Conservation (phyloP, 1,140 invertebrate species). For the Papilio aristodemus region DNA sequence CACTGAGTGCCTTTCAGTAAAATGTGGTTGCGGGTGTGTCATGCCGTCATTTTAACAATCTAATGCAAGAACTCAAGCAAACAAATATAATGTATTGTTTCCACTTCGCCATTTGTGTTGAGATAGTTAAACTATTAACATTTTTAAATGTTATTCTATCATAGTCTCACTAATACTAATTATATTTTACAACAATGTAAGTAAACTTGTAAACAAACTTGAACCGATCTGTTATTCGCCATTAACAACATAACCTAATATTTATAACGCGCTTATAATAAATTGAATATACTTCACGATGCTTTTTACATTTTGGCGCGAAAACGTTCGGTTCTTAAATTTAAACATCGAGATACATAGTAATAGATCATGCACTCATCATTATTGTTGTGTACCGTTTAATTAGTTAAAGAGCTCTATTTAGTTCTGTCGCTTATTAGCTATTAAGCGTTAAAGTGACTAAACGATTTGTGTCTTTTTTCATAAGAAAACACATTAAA, state of each 20-base stretch:
- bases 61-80: conserved; percentile 27
- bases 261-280: background rate
- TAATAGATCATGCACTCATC: too few species aligned
- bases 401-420: too few species aligned
- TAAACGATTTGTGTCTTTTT: too few species aligned
- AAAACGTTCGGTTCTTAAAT: conserved; percentile 50
- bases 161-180: background rate
- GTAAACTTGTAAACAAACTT: conserved; percentile 41
- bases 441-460: too few species aligned
- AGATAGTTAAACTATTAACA: conserved; percentile 32
- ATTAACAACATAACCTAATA: background rate
- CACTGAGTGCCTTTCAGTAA: conserved; percentile 43
- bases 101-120: conserved; percentile 9
- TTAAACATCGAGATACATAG: too few species aligned
- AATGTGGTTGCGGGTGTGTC: conserved; percentile 60
- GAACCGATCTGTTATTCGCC: conserved; percentile 30
- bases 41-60: conserved; percentile 26
- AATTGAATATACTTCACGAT: conserved; percentile 31
- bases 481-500: too few species aligned
- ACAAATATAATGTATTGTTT: conserved; percentile 24
- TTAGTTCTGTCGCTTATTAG: too few species aligned
- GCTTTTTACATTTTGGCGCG: conserved; percentile 25
- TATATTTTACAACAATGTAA: conserved; percentile 27
- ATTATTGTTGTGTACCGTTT: too few species aligned
- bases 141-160: conserved; percentile 45